These are phyloP conservation scores for Syncerus caffer DNA, from an alignment of 2,797 vertebrate species.

Conservation along the genomic window DNA sequence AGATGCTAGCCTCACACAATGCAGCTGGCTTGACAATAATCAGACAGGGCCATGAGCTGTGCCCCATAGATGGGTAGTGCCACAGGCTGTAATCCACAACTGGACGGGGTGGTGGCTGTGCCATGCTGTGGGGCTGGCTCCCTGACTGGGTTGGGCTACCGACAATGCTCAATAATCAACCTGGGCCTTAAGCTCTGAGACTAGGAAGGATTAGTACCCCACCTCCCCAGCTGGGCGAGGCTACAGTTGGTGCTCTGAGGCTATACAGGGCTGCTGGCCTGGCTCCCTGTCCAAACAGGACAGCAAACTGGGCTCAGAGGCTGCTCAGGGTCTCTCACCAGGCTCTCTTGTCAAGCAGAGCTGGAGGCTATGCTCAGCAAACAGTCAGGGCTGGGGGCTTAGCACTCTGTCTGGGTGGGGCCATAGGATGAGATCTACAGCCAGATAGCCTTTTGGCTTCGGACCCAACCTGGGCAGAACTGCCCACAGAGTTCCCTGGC, in stretches of 20 bases:
- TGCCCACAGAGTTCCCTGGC: too few relatives aligned
- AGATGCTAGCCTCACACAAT: background rate
- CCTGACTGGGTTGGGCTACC: background rate
- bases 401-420: background rate
- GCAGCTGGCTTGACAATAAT: background rate
- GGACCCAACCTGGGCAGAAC: background rate
- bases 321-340: background rate
- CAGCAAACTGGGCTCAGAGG: background rate
- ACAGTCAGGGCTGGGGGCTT: background rate
- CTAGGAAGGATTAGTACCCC: background rate
- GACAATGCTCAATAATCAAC: background rate
- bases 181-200: background rate
- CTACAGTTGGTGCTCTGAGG: background rate
- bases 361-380: background rate
- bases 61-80: background rate
- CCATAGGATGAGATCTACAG: background rate
- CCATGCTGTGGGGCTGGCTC: background rate
- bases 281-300: background rate
- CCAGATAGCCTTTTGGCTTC: background rate
- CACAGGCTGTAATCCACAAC: background rate
- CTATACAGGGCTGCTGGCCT: background rate
- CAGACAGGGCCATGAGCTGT: background rate
- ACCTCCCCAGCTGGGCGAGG: background rate
- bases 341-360: background rate
- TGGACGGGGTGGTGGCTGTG: background rate